These are phyloP conservation scores for Meda fulgida DNA, from an alignment of 2,797 vertebrate species.

Conservation along the genomic window DNA sequence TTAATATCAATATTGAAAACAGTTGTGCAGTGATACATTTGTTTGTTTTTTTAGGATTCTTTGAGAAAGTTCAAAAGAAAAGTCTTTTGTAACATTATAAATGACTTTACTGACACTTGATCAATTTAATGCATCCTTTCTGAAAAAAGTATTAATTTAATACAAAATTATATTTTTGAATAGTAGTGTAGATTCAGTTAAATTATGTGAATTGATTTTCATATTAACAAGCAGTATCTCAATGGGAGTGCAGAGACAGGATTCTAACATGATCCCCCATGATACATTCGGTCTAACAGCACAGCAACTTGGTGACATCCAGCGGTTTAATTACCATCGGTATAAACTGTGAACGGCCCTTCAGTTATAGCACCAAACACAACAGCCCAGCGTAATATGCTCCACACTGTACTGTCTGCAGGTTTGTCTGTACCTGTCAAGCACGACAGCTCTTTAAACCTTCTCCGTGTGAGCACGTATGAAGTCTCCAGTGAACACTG, in stretches of 20 bases:
- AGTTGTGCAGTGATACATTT: background rate
- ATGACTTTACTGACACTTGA: background rate
- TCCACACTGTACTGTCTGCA: background rate
- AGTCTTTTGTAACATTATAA: background rate
- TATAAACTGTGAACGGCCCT: background rate
- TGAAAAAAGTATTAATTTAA: background rate
- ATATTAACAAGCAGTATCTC: background rate
- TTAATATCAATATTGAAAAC: background rate
- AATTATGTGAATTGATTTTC: background rate
- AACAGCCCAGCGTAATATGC: background rate
- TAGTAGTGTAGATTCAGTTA: background rate
- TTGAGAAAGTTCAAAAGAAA: too few species aligned
- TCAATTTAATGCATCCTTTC: background rate
- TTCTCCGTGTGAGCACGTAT: background rate
- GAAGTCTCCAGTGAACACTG: slow-evolving; percentile 4
- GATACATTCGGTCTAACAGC: background rate
- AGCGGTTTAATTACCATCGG: background rate
- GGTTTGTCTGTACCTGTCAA: slow-evolving; percentile 13
- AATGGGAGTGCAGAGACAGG: background rate
- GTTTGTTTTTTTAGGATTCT: too few species aligned
- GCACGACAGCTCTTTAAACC: background rate
- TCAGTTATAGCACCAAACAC: background rate
- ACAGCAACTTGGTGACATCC: background rate
- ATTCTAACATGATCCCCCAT: background rate
- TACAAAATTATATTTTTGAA: background rate